Evolutionary conservation across 1,140 invertebrate genomes (phyloP), one percentile per base, ranked within the genome.

Genomic region (Penaeus vannamei): DNA sequence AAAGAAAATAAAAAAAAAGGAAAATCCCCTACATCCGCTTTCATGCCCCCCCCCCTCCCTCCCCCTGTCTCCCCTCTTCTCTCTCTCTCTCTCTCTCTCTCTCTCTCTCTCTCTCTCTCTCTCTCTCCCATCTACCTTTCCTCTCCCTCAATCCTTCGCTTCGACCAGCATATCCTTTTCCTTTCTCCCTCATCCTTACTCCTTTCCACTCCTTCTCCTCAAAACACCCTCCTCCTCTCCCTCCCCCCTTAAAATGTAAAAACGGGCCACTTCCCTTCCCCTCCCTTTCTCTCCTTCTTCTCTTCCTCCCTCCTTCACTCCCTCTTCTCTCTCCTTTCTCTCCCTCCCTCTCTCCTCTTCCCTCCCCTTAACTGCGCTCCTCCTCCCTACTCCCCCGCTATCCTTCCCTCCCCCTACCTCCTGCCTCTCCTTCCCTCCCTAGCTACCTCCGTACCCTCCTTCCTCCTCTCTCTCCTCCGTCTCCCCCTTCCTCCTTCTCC

Each of bases 21-120:
- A 10, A 72, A 46, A 36, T 80, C 83, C 10, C 66, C 53, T 66
- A 66, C 36, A 66, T 64, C 19, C 62, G 20, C 83, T 84, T 42
- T 53, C 61, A 26, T n/a, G 10, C 62, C 26, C 29, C 60, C 36
- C 19, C 42, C 32, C n/a, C 62, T 42, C 26, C 42, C 83, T 5
- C 60, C 17, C n/a, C 26, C 46, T 19, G 23, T 46, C 32, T 26
- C 81, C 26, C 53, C 36, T n/a, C 17, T 22, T 42, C 60, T 83
- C 20, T 64, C 60, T 19, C 61, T 32, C 81, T 83, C 60, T 20
- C 60, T 83, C 53, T 62, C 60, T 62, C 59, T 32, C 59, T 61
- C 79, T 59, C 79, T 53, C 53, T 84, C 59, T 26, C 42, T 26
- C 26, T 42, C 32, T 19, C 46, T 61, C 81, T 29, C 20, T 29